phyloP scores from a whole-genome alignment of 2,797 vertebrate species.

The Molothrus aeneus region DNA sequence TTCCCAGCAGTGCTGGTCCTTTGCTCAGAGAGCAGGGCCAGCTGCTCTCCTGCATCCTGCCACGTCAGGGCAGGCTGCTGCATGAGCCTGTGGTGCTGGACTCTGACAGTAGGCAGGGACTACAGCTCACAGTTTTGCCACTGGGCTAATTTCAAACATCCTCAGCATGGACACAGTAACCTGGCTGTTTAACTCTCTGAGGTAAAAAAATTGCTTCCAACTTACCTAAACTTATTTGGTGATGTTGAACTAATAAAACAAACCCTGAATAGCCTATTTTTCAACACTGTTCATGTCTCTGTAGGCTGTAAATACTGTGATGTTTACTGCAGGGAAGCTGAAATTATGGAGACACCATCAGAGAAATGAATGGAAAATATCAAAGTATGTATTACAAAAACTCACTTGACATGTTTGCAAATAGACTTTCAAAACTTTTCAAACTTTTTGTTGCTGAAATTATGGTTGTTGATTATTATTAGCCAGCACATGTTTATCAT shows the following conservation, averaged over 20 bases:
- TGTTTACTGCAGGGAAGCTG: slow-evolving; percentile 21
- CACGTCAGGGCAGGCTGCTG: rapidly evolving
- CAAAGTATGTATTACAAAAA: neutral
- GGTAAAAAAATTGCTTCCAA: neutral
- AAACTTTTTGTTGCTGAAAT: neutral
- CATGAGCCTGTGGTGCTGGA: neutral
- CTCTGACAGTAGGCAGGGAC: neutral
- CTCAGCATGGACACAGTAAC: neutral
- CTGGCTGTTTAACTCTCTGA: neutral
- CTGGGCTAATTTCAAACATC: neutral
- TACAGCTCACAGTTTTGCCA: neutral
- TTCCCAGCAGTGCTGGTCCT: neutral
- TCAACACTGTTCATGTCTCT: slow-evolving; percentile 26
- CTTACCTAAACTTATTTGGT: neutral
- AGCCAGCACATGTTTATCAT: neutral
- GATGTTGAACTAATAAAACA: slow-evolving; percentile 16
- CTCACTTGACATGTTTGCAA: slow-evolving; percentile 27
- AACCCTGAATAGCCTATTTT: neutral
- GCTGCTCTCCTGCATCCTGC: neutral
- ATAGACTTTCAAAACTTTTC: slow-evolving; percentile 46
- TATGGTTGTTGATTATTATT: neutral
- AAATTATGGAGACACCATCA: slow-evolving; percentile 19
- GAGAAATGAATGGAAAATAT: slow-evolving; percentile 21
- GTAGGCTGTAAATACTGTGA: slow-evolving; percentile 35
- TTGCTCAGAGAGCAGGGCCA: neutral